Conservation (phyloP, 1,140 invertebrate species). For the Plectrocnemia conspersa region DNA sequence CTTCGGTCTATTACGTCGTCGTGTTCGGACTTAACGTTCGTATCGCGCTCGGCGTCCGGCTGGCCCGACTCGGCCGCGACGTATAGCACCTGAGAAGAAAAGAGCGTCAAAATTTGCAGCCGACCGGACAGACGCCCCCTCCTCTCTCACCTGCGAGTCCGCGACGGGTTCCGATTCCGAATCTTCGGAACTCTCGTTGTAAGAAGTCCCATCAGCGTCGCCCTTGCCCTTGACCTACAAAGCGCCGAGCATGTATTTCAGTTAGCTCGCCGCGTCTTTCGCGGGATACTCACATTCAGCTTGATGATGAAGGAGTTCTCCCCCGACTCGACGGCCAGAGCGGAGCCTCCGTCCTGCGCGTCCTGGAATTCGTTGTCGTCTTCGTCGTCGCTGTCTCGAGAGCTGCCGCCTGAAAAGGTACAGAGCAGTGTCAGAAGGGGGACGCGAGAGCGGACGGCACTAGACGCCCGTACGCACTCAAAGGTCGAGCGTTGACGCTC, state of each 20-base stretch:
- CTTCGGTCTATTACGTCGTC: too few relatives aligned
- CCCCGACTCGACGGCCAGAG: slow-evolving; percentile 40
- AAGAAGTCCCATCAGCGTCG: slow-evolving; percentile 22
- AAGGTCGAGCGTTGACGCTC: slow-evolving; percentile 45
- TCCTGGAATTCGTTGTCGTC: slow-evolving; percentile 93
- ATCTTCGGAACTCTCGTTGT: slow-evolving; percentile 50
- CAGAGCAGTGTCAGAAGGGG: not conserved
- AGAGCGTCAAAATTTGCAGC: not conserved
- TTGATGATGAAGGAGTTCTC: slow-evolving; percentile 65
- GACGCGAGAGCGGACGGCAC: not conserved
- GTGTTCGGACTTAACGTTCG: too few relatives aligned
- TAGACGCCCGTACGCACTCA: slow-evolving; percentile 37
- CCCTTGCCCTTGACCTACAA: slow-evolving; percentile 48
- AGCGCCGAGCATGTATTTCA: too few relatives aligned
- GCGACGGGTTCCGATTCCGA: slow-evolving; percentile 50
- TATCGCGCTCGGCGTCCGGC: too few relatives aligned
- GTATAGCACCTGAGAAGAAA: too few relatives aligned
- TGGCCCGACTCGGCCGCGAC: not conserved
- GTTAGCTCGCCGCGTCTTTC: not conserved
- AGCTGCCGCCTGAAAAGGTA: slow-evolving; percentile 42
- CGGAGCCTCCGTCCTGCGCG: slow-evolving; percentile 67
- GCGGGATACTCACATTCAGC: slow-evolving; percentile 51
- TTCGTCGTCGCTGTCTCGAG: slow-evolving; percentile 65
- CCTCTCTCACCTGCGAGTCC: slow-evolving; percentile 45
- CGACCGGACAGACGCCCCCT: too few relatives aligned